Evolutionary conservation across 2,888 invertebrate species (phyloP).

Genomic region (Lithophane socia): DNA sequence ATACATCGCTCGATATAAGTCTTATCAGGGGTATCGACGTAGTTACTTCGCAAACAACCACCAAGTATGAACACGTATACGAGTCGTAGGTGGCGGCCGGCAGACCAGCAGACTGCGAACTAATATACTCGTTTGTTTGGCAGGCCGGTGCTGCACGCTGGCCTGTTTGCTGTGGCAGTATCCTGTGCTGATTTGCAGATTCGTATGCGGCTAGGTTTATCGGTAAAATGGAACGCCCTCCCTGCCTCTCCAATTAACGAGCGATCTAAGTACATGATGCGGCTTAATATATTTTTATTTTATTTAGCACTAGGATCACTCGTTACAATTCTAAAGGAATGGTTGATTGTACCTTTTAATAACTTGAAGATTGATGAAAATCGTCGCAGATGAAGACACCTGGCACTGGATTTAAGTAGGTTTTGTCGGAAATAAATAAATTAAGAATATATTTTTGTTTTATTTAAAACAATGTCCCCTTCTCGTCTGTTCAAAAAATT

Average conservation of each 20-base stretch:
- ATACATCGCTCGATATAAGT: constrained; percentile 44
- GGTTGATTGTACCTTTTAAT: constrained; percentile 38
- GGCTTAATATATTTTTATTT: constrained; percentile 52
- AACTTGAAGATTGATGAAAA: constrained; percentile 58
- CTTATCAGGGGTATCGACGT: constrained; percentile 31
- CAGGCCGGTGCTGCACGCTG: constrained; percentile 90
- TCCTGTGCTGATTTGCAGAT: constrained; percentile 90
- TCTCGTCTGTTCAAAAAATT: background rate
- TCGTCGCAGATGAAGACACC: constrained; percentile 70
- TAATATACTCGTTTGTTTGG: constrained; percentile 88
- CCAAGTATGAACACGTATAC: constrained; percentile 42
- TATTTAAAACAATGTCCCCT: background rate
- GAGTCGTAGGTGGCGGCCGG: constrained; percentile 68
- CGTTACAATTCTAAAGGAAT: constrained; percentile 41
- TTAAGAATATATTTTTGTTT: constrained; percentile 63
- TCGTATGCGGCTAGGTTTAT: constrained; percentile 82
- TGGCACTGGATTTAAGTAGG: constrained; percentile 75
- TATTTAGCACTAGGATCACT: constrained; percentile 62
- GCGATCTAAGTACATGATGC: constrained; percentile 67
- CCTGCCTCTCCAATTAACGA: constrained; percentile 75
- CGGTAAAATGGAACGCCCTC: constrained; percentile 79
- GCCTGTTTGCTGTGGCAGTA: constrained; percentile 90
- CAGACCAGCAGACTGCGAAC: constrained; percentile 77
- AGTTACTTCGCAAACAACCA: constrained; percentile 36
- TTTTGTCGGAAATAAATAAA: constrained; percentile 77